phyloP scores from a whole-genome alignment of 2,797 vertebrate genomes.

The Chanos chanos region DNA sequence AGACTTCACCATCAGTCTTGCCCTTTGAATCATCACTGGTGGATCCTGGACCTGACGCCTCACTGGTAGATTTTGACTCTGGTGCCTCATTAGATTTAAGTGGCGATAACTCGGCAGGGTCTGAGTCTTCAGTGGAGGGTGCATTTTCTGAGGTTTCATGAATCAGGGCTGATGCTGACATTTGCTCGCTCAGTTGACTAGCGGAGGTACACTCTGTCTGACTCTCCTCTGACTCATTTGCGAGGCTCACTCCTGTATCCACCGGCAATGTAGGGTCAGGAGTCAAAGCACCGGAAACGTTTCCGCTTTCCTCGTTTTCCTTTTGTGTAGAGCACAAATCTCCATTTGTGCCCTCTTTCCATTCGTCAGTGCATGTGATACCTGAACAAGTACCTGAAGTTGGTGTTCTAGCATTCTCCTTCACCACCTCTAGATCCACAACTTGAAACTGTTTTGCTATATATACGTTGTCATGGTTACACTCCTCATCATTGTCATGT shows the following conservation, averaged over 20 bases:
- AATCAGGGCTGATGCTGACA: constrained; percentile 15
- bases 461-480: not conserved
- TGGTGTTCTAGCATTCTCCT: not conserved
- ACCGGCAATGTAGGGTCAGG: not conserved
- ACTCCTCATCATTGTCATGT: constrained; percentile 8
- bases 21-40: constrained; percentile 53
- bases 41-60: constrained; percentile 40
- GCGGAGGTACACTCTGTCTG: no score
- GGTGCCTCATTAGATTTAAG: no score
- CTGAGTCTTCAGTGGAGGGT: no score
- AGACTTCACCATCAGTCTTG: constrained; percentile 41
- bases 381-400: no score
- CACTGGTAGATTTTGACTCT: constrained; percentile 37
- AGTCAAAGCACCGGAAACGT: not conserved
- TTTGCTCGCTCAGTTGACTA: constrained; percentile 5
- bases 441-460: constrained; percentile 13
- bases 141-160: no score
- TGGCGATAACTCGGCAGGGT: no score
- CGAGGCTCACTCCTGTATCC: no score
- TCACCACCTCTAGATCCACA: constrained; percentile 42
- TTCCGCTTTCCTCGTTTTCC: not conserved
- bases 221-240: no score
- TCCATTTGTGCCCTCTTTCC: no score
- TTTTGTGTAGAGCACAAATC: no score
- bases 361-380: no score